Base-by-base conservation (phyloP, 2,113 vertebrate species). In the Sceloporus undulatus region DNA sequence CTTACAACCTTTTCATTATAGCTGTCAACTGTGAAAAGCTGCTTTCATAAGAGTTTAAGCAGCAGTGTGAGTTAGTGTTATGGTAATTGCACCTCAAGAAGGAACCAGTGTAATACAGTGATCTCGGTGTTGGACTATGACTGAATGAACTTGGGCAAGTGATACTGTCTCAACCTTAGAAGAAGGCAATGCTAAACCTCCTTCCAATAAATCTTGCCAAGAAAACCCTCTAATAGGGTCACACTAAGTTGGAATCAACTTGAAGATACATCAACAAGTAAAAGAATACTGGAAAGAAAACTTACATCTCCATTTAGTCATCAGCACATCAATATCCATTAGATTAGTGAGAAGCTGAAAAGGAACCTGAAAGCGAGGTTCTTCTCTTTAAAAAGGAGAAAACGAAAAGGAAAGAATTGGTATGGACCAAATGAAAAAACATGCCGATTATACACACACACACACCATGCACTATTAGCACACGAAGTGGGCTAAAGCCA, bases 231-330 rank as follows among this genome's bases (percentile, higher is more conserved):
- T 62, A 62, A 18, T 14, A 62, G 59, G 3, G 3, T 62, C 59
- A 14, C 59, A 4, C 59, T 62, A 62, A 62, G 1, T 62, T 62
- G 59, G 59, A 62, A 62, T 62, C 59, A 62, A 62, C 18, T 13
- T 16, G 13, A 62, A 62, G 18, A 14, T 18, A 13, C 3, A 62
- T 13, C 56, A 16, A 14, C 10, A 62, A 62, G 59, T 18, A 62
- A 62, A 18, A 18, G 29, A n/a, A 29, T 40, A 25, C 18, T 68
- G 76, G 54, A 66, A 19, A 25, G 5, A 16, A 18, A 84, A 96
- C 99, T 97, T 94, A 99, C 99, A 99, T 97, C 99, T 98, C 99
- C 98, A 99, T 93, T 99, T 99, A 54, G 98, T 99, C 98, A 99
- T 98, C 85, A 99, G 97, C 0, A 96, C 97, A 92, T 99, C 98